Conservation (phyloP, 2,797 vertebrate genomes). For the Anguilla obscura region DNA sequence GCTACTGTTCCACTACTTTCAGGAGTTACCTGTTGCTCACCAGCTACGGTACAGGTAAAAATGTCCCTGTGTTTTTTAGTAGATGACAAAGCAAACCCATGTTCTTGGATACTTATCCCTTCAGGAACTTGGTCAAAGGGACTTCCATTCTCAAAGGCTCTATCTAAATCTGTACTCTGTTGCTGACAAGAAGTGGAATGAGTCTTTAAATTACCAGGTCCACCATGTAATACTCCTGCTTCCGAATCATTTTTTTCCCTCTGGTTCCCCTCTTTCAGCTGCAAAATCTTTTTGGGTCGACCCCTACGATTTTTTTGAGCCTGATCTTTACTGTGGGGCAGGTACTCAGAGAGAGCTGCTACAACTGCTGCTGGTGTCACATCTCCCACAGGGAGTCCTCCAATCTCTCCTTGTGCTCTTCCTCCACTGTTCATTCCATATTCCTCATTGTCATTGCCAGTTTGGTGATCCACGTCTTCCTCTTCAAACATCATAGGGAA, state of each 20-base stretch:
- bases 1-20: conserved; percentile 7
- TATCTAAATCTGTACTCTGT: conserved; percentile 8
- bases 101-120: conserved; percentile 6
- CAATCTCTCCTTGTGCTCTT: conserved; percentile 7
- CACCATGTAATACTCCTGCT: not conserved
- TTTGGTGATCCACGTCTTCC: conserved; percentile 22
- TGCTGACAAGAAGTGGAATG: not conserved
- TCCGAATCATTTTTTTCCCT: not conserved
- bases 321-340: conserved; percentile 3
- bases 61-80: not conserved
- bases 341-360: not conserved
- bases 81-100: not conserved
- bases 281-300: conserved; percentile 10
- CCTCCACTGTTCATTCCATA: conserved; percentile 12
- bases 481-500: conserved; percentile 29
- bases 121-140: not conserved
- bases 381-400: not conserved
- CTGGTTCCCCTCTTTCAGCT: not conserved
- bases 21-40: not conserved
- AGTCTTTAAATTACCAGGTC: conserved; percentile 5
- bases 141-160: conserved; percentile 13
- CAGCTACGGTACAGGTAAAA: not conserved
- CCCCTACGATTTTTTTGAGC: conserved; percentile 9
- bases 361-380: not conserved
- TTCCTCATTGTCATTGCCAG: conserved; percentile 11